These are phyloP conservation scores for Leptopilina clavipes DNA, from an alignment of 1,140 invertebrate species.

Conservation along the genomic window DNA sequence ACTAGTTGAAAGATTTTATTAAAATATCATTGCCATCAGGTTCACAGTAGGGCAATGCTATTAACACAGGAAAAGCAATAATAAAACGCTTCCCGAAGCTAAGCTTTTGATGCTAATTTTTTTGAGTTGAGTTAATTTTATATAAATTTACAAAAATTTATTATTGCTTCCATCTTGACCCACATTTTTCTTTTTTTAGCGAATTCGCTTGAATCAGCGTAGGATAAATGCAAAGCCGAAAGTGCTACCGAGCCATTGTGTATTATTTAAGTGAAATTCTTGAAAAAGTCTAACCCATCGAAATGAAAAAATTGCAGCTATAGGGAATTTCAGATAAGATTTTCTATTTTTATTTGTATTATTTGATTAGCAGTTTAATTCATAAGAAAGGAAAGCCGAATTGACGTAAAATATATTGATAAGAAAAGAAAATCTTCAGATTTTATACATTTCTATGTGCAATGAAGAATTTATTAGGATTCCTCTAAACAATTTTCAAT, in stretches of 20 bases:
- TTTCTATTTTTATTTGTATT: conserved; percentile 45
- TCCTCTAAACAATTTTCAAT: conserved; percentile 14
- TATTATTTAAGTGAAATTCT: conserved; percentile 60
- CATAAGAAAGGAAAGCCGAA: conserved; percentile 59
- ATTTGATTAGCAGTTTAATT: conserved; percentile 50
- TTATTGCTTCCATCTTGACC: conserved; percentile 50
- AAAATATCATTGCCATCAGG: background rate
- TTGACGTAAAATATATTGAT: conserved; percentile 51
- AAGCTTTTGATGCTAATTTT: background rate
- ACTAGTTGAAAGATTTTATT: conserved; percentile 2
- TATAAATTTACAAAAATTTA: conserved; percentile 34
- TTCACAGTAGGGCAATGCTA: conserved; percentile 23
- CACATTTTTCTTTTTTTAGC: conserved; percentile 41
- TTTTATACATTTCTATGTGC: conserved; percentile 55
- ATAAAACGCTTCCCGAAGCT: conserved; percentile 2
- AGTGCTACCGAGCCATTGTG: conserved; percentile 61
- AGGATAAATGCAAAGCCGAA: conserved; percentile 68
- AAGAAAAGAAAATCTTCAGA: conserved; percentile 52
- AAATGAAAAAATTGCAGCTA: conserved; percentile 47
- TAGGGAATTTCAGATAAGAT: conserved; percentile 39
- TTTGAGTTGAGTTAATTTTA: background rate
- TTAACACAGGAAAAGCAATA: conserved; percentile 25
- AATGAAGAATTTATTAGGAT: conserved; percentile 39
- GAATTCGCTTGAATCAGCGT: conserved; percentile 62
- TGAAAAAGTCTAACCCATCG: conserved; percentile 63